Base-by-base conservation (phyloP, 2,888 invertebrate species). In the Andrena fulva region DNA sequence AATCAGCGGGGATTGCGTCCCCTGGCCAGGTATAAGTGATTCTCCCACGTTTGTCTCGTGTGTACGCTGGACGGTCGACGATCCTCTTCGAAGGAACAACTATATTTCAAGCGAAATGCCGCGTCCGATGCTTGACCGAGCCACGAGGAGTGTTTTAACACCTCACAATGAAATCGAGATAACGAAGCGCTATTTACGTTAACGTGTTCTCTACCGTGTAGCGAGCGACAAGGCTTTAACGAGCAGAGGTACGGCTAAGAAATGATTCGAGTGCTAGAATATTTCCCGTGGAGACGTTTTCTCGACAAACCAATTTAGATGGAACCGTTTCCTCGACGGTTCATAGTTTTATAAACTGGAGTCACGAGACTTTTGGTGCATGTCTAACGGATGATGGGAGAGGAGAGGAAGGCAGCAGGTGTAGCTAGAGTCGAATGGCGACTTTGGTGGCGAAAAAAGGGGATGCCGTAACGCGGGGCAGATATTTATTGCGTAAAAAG, bases 401-500 rank as follows among this genome's bases (percentile, higher is more conserved):
- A 76, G 33, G 50, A 70, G 42, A 24, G 62, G 16, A 66, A 7
- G 16, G 10, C 52, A 59, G 80, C 87, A 87, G 87, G 73, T 87
- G 87, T 48, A 71, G 54, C 42, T 24, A 60, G 76, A 69, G 78
- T 82, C 84, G 88, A 90, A 89, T 90, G 91, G 92, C 90, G 90
- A 91, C 92, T 91, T 91, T 86, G 89, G 77, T 69, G 70, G 67
- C 59, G 79, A 77, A 91, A 91, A 92, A 91, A 92, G 86, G 7
- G 82, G 90, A 89, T 91, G 84, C 89, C 89, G 90, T 87, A 89
- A 91, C 87, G 89, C 88, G 84, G 86, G 84, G 84, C 85, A 90
- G 91, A 86, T 93, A 93, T 93, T 93, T 93, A 92, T 93, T 89
- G 88, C 74, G 89, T 90, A 92, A 92, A 93, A 93, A 93, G 87